phyloP scores from a whole-genome alignment of 2,888 invertebrate genomes.

The Yponomeuta malinellus region DNA sequence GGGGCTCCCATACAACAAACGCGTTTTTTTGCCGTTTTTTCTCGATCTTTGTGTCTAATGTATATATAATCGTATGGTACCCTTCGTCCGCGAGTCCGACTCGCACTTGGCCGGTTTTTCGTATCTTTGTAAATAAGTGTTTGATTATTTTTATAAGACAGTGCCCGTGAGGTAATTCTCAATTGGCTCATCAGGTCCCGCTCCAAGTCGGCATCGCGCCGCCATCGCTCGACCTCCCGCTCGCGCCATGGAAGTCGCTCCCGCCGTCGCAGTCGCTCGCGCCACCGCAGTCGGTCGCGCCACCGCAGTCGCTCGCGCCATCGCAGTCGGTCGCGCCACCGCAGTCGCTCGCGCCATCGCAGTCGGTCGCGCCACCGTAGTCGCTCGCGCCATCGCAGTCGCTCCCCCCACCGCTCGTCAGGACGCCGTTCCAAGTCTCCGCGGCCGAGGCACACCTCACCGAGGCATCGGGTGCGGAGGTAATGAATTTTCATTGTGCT shows the following conservation, averaged over 20 bases:
- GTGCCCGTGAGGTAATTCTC: not conserved
- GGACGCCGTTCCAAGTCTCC: conserved; percentile 30
- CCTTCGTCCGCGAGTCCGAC: too few relatives aligned
- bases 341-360: conserved; percentile 12
- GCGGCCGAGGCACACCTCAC: conserved; percentile 44
- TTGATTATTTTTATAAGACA: too few relatives aligned
- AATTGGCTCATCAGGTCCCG: conserved; percentile 32
- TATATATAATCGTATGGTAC: too few relatives aligned
- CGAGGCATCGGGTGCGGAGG: conserved; percentile 48
- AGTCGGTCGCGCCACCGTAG: conserved; percentile 19
- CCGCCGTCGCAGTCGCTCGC: conserved; percentile 25
- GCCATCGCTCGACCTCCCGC: conserved; percentile 25
- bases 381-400: conserved; percentile 23
- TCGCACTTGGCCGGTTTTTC: too few relatives aligned
- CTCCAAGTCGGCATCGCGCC: conserved; percentile 35
- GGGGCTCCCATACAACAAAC: too few relatives aligned
- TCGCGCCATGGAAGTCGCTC: conserved; percentile 19
- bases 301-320: conserved; percentile 22
- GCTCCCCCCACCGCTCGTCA: conserved; percentile 29
- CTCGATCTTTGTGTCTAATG: too few relatives aligned
- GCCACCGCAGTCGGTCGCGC: conserved; percentile 23
- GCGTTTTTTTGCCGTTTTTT: too few relatives aligned
- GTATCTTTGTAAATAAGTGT: too few relatives aligned
- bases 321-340: conserved; percentile 21
- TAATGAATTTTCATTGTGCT: conserved; percentile 23